Conservation (phyloP, 2,888 invertebrate genomes). For the Drosophila nigricruria region DNA sequence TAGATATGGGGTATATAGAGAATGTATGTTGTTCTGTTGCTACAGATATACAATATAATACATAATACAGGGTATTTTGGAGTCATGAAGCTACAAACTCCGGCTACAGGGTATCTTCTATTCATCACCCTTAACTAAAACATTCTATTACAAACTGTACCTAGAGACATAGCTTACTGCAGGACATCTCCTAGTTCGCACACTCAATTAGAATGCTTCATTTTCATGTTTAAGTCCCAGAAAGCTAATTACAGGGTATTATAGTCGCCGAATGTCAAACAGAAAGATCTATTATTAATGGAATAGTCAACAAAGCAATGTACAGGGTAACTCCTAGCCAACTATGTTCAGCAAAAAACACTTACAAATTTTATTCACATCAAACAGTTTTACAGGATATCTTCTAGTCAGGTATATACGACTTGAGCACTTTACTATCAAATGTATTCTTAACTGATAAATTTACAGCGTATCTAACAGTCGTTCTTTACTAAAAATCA, state of each 20-base stretch:
- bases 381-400: neutral
- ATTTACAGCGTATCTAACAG: neutral
- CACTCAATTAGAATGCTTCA: neutral
- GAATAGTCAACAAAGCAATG: neutral
- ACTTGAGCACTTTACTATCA: neutral
- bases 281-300: neutral
- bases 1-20: neutral
- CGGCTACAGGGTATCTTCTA: neutral
- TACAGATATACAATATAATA: neutral
- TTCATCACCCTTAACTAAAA: neutral
- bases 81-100: neutral
- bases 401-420: neutral
- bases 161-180: rapidly evolving
- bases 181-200: neutral
- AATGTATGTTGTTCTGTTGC: too few species aligned
- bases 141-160: neutral
- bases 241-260: neutral
- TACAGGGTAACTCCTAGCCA: neutral
- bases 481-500: too few species aligned
- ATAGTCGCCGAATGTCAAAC: too few species aligned
- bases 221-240: neutral
- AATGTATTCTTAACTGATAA: too few species aligned
- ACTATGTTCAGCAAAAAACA: neutral
- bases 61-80: neutral
- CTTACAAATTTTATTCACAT: neutral